Evolutionary conservation across 2,888 invertebrate species (phyloP), one percentile per base, ranked within the genome.

Genomic region (Thelaira solivaga): DNA sequence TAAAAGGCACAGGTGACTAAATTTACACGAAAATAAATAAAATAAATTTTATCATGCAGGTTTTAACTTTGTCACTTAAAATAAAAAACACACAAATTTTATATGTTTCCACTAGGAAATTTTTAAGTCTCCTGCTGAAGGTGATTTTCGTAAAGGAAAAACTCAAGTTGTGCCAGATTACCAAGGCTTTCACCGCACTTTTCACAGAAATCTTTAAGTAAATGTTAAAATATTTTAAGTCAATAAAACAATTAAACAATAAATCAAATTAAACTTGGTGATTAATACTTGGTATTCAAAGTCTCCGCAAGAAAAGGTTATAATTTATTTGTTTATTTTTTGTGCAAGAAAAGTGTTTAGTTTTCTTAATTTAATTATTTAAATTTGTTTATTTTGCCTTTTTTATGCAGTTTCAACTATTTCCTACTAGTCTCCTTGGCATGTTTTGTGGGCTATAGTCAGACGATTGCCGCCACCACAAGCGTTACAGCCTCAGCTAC

Each of bases 361-460:
- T 8, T 20, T 22, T 18, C 6, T 39, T 31, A 8, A 24, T 3
- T 51, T 59, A 45, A 69, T 47, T 36, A 26, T 41, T 20, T n/a
- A n/a, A n/a, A n/a, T n/a, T n/a, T 61, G 2, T 22, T 34, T 31
- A 39, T 24, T 57, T 26, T 16, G n/a, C 8, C 51, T 34, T 47
- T 47, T 80, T 68, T 34, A 34, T 84, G 43, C 81, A 86, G 87
- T 79, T 81, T 82, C 71, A 82, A 81, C 61, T 73, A 85, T 73
- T 82, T 86, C 78, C 79, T 84, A 75, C 85, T 87, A 83, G 83
- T 87, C 83, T 84, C 86, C 16, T 82, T 83, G 64, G 80, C 84
- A 80, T 86, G 84, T 55, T 81, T 88, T 51, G 80, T 85, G 64
- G 83, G 83, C 78, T 80, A 80, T 39, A 84, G 81, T 55, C 77